Base-by-base conservation (phyloP, 37 sponge, comb jelly and placozoan species). In the Haliclona indistincta region DNA sequence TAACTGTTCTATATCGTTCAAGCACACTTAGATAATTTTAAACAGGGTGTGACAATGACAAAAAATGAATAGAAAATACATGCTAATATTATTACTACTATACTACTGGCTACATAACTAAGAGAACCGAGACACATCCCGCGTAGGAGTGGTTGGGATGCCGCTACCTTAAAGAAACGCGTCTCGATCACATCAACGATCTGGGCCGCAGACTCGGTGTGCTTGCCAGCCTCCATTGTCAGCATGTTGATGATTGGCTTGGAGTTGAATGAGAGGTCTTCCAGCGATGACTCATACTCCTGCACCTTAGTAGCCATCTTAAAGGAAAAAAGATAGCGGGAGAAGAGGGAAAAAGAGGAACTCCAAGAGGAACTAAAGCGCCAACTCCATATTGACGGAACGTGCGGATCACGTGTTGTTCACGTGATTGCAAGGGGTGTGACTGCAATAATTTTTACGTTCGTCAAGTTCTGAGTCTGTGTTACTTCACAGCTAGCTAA, bases 231-330 rank as follows among this genome's bases (percentile, higher is more conserved):
- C 25, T 81, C 54, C 39, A 79, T 80, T 33, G 96, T 92, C 39
- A 98, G 82, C 39, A 84, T 77, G 40, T 95, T 90, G 5, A 98
- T 98, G 39, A 92, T 63, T n/a, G 91, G 91, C 70, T 92, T 89
- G 37, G 90, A 92, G 77, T 95, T 98, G 82, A 90, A 82, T 23
- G 85, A 87, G 51, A 98, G 85, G 32, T 87, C 96, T 36, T 86
- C 83, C 49, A 98, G 76, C 13, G 83, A 42, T 36, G 75, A 54
- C 69, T 53, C 62, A 74, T 90, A 94, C 37, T 85, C 83, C 34
- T 68, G 20, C 32, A 64, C 28, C 20, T 71, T n/a, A 22, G 15
- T 47, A 8, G 43, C 73, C 55, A 42, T 42, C 17, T 41, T 19
- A 20, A 62, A 15, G 37, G n/a, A 67, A 67, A 26, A 44, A 20